Conservation (phyloP, 2,797 vertebrate species). For the Sciaenops ocellatus region DNA sequence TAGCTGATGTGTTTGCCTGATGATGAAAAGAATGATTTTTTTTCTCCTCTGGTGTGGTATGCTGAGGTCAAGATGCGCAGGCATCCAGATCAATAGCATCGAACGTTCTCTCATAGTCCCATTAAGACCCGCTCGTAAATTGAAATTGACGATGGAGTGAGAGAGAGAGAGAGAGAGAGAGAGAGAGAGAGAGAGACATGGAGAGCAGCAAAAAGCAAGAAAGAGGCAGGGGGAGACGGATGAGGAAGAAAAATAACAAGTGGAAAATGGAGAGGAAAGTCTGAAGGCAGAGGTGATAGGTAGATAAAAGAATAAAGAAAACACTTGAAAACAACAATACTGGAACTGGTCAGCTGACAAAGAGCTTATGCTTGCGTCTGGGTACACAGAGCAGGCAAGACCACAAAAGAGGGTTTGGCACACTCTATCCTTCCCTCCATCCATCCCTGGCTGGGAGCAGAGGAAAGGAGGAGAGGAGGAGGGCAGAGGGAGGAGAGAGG, state of each 20-base stretch:
- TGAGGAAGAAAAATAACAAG: conserved; percentile 45
- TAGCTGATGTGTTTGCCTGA: conserved; percentile 65
- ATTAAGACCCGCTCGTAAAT: conserved; percentile 82
- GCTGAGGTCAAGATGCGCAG: conserved; percentile 76
- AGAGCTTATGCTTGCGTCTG: conserved; percentile 41
- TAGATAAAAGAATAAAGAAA: conserved; percentile 49
- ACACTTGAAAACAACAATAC: conserved; percentile 47
- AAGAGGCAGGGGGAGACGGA: conserved; percentile 33
- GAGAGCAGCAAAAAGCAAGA: conserved; percentile 11
- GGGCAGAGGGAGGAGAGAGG: conserved; percentile 73
- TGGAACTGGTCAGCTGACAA: conserved; percentile 39
- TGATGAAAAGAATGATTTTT: conserved; percentile 71
- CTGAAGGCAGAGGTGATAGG: conserved; percentile 44
- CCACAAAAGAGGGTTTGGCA: conserved; percentile 57
- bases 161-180: conserved; percentile 39
- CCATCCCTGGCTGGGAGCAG: conserved; percentile 53
- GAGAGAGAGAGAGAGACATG: conserved; percentile 30
- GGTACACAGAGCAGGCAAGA: conserved; percentile 34
- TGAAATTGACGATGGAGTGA: conserved; percentile 79
- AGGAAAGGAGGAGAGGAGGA: conserved; percentile 64
- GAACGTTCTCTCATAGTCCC: conserved; percentile 81
- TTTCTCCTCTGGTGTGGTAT: conserved; percentile 59
- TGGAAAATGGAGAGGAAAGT: conserved; percentile 44
- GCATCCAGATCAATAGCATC: conserved; percentile 81
- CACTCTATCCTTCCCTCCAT: conserved; percentile 26